Percentiles rank a stretch among this genome's conserved stretches.
These are phyloP conservation scores for Chloroceryle aenea DNA, from an alignment of 2,113 vertebrate genomes.

Conservation along the genomic window DNA sequence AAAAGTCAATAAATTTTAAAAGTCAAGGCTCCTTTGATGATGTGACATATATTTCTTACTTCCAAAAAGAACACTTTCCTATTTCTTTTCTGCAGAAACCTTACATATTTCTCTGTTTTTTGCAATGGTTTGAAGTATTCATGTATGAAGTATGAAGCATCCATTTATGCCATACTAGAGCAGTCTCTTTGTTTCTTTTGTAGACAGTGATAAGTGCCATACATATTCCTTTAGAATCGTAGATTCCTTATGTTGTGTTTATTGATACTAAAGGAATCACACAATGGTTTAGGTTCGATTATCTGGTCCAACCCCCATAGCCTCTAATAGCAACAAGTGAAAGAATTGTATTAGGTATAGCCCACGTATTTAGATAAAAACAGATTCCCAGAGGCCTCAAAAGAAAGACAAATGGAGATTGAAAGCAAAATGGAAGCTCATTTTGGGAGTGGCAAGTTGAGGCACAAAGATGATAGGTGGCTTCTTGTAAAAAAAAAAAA, in stretches of 20 bases:
- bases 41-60: background rate
- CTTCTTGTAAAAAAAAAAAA: background rate
- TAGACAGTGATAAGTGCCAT: background rate
- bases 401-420: background rate
- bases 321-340: background rate
- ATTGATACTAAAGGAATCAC: background rate
- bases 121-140: background rate
- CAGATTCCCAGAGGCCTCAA: background rate
- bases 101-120: background rate
- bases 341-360: background rate
- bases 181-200: background rate
- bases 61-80: background rate
- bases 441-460: background rate
- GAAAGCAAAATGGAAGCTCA: background rate
- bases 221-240: background rate
- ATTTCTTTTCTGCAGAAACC: background rate
- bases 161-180: background rate
- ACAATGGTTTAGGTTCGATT: background rate
- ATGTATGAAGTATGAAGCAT: background rate
- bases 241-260: background rate
- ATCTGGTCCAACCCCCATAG: background rate
- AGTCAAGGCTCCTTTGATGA: background rate
- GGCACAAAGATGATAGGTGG: background rate
- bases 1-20: background rate
- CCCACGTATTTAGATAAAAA: background rate